Conservation (phyloP, 2,888 invertebrate genomes). For the Sacculina carcini region DNA sequence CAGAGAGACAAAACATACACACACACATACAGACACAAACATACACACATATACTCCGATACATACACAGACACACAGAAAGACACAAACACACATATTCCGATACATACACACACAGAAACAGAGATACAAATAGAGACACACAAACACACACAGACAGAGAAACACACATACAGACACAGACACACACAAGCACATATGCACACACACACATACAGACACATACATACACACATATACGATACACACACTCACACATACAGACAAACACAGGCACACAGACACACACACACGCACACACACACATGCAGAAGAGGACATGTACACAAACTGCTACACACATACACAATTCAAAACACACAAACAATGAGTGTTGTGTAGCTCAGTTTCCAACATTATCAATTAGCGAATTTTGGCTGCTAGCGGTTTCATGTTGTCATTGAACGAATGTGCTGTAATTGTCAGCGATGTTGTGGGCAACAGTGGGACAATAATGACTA, state of each 20-base stretch:
- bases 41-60: background rate
- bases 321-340: background rate
- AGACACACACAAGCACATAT: background rate
- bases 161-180: background rate
- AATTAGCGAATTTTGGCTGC: no score
- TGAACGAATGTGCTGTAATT: no score
- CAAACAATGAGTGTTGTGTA: conserved; percentile 29
- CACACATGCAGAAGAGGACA: no score
- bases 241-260: no score
- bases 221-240: background rate
- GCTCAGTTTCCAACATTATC: no score
- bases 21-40: background rate
- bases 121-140: background rate
- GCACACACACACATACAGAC: background rate
- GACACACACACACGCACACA: no score
- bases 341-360: background rate
- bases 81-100: background rate
- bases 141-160: background rate
- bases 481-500: no score
- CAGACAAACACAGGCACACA: no score
- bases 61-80: background rate
- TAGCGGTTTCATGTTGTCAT: no score
- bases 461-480: no score
- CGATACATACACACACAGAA: background rate
- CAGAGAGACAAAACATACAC: no score